phyloP scores from a whole-genome alignment of 2,797 vertebrate species.

The Hypotaenidia okinawae region DNA sequence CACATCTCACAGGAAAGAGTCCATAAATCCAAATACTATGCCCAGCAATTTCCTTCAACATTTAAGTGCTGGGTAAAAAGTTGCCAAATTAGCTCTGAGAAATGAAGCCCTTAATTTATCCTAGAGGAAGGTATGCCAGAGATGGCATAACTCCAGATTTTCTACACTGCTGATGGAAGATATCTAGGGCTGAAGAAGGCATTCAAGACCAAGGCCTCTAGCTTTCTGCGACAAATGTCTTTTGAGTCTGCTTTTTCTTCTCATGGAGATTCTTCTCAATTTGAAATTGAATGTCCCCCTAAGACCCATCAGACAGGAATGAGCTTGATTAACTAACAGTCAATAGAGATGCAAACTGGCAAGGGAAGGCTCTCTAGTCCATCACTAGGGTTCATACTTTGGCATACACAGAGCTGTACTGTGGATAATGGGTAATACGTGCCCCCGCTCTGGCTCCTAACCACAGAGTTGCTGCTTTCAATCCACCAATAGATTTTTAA shows the following conservation, averaged over 20 bases:
- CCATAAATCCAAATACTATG: conserved; percentile 17
- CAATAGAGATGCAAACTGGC: not conserved
- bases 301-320: not conserved
- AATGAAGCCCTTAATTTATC: conserved; percentile 7
- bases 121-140: not conserved
- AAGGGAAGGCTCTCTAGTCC: not conserved
- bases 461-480: not conserved
- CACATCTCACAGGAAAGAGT: not conserved
- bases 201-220: not conserved
- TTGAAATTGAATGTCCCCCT: not conserved
- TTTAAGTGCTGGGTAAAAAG: conserved; percentile 10
- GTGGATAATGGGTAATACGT: not conserved
- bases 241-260: not conserved
- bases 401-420: not conserved
- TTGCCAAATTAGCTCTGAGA: not conserved
- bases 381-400: not conserved
- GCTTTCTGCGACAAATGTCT: not conserved
- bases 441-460: not conserved
- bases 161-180: not conserved
- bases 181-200: not conserved
- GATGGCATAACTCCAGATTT: not conserved
- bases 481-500: not conserved
- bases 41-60: conserved; percentile 16
- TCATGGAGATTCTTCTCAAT: not conserved
- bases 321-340: not conserved